Conservation (phyloP, 2,888 invertebrate species). For the Zootermopsis nevadensis region DNA sequence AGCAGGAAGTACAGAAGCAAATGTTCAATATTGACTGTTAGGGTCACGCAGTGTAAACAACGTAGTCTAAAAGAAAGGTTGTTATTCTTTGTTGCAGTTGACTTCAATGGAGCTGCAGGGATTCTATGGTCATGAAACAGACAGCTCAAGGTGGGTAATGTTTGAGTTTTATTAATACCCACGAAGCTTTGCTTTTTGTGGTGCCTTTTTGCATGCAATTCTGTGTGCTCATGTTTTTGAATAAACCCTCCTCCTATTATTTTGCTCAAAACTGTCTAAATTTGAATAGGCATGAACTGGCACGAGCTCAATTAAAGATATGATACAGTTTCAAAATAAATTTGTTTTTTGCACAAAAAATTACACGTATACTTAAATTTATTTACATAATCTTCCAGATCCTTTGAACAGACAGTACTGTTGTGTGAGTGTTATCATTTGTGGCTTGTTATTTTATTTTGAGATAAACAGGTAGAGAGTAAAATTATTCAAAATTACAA, state of each 20-base stretch:
- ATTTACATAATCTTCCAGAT: too few relatives aligned
- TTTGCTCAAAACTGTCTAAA: background rate
- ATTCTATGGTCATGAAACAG: slow-evolving; percentile 84
- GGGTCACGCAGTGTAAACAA: too few relatives aligned
- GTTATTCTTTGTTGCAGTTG: slow-evolving; percentile 64
- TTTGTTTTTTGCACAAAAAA: too few relatives aligned
- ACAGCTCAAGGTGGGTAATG: slow-evolving; percentile 71
- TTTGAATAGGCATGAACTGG: background rate
- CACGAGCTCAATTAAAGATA: background rate
- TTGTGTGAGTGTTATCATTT: too few relatives aligned
- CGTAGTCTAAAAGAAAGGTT: slow-evolving; percentile 46
- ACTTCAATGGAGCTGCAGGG: slow-evolving; percentile 82
- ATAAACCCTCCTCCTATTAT: background rate
- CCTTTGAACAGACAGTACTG: too few relatives aligned
- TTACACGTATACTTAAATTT: too few relatives aligned
- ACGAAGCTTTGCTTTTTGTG: slow-evolving; percentile 2
- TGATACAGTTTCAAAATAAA: background rate
- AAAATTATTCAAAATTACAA: too few relatives aligned
- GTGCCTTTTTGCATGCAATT: slow-evolving; percentile 33
- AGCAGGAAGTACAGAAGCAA: too few relatives aligned
- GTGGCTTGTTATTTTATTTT: too few relatives aligned
- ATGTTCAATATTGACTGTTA: too few relatives aligned
- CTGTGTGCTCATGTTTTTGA: slow-evolving; percentile 18
- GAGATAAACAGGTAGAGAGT: too few relatives aligned
- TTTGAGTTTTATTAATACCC: slow-evolving; percentile 4